Evolutionary conservation across 2,888 invertebrate species (phyloP), one percentile per base, ranked within the genome.

Genomic region (Lasioglossum morio): DNA sequence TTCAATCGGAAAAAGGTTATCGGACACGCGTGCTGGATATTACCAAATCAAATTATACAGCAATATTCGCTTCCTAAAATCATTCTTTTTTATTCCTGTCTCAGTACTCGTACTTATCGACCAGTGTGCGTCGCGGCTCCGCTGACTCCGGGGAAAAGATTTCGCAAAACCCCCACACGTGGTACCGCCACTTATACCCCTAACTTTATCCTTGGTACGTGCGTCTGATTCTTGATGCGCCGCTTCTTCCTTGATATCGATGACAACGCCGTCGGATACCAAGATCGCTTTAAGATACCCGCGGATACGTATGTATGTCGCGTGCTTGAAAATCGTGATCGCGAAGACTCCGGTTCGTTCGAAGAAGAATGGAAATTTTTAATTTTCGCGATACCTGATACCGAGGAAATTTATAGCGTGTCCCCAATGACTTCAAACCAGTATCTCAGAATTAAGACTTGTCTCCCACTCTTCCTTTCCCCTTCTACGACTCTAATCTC

Each of bases 201-300:
- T 82, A 92, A 92, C 92, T 94, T 94, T 94, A 94, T 94, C 92
- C 91, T 79, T 86, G 86, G 91, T 92, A 94, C 94, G 94, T 94
- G 94, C 89, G 89, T 86, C 87, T 86, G 92, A 92, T 93, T 92
- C 86, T 86, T 81, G 84, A 88, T 90, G 87, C 72, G 72, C 43
- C 12, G 16, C 53, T 43, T 30, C 23, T 23, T 43, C 73, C 66
- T 75, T 69, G 82, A 80, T 90, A 89, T 81, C 85, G 89, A 89
- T 80, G 85, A 86, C 81, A 79, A 53, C 69, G 80, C 34, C n/a
- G 76, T 27, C 53, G 72, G 80, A 60, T 79, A 46, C 72, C 43
- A 27, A 43, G 79, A 76, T 74, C 75, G 69, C 53, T 81, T 82
- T 86, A 82, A 82, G 76, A 75, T 83, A 83, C 60, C 34, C 23